Evolutionary conservation across 2,888 invertebrate species (phyloP), one percentile per base, ranked within the genome.

Genomic region (Trissolcus japonicus): DNA sequence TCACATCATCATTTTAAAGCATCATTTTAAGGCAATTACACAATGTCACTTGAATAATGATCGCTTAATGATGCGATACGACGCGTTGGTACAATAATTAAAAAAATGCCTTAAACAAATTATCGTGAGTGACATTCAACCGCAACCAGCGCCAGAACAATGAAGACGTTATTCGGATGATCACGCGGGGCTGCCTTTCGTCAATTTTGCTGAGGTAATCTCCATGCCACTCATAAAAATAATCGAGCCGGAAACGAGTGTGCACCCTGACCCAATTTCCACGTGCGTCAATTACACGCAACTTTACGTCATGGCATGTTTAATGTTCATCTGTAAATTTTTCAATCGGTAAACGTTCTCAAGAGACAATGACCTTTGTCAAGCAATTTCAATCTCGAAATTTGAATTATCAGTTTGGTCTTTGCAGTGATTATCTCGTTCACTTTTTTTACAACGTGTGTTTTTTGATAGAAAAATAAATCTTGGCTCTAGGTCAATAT

Each of bases 11-110:
- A 67, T 66, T 67, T 74, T 61, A 55, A 62, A 62, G 73, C 67
- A 68, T 68, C 67, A 67, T 74, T 74, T 67, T 56, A 21, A 61
- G 46, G 67, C 57, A 67, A 74, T 74, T 74, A 74, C 74, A 62
- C 74, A 67, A 74, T 67, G 61, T 67, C 55, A 16, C 56, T 56
- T 74, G 74, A 74, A 74, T 74, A 62, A 67, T 67, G 67, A 67
- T 53, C 51, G 29, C 25, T 14, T 73, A 73, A 73, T 73, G 73
- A 73, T 73, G 43, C 54, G 41, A 35, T 48, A 57, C 35, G 35
- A 6, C 11, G 61, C 51, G 61, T 50, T 56, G 29, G 48, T 43
- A 43, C 41, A 54, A 66, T 61, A 41, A 50, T 50, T 50, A 73
- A 69, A 61, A 73, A 60, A n/a, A 51, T 54, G 25, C 59, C 41